Evolutionary conservation across 2,113 vertebrate genomes (phyloP).

Genomic region (Lagopus leucura): DNA sequence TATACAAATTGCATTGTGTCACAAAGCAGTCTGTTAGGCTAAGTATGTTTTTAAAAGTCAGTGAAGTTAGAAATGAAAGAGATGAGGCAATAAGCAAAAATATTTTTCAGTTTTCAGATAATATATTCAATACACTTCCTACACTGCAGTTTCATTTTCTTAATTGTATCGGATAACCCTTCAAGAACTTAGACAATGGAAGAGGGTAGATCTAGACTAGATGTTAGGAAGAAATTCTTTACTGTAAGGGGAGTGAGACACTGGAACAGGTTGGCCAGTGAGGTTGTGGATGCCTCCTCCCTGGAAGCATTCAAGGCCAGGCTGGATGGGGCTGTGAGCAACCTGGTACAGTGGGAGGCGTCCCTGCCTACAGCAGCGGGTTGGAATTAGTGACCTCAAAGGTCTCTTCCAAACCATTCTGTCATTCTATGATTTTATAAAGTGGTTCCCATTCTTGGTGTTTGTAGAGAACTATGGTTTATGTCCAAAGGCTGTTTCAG

Average conservation of each 20-base stretch:
- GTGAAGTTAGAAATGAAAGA: background rate
- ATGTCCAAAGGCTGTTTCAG: background rate
- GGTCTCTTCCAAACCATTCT: no score
- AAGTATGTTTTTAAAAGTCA: conserved; percentile 3
- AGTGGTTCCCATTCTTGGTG: background rate
- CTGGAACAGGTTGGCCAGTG: no score
- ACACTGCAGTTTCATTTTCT: background rate
- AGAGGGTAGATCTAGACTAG: no score
- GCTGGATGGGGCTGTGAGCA: no score
- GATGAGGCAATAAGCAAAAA: background rate
- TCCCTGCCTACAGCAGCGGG: no score
- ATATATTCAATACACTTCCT: background rate
- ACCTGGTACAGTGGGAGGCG: no score
- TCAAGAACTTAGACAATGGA: background rate
- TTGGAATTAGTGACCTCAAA: no score
- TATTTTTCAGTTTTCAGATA: background rate
- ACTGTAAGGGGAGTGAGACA: no score
- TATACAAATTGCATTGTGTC: background rate
- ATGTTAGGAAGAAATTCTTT: no score
- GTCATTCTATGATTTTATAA: background rate
- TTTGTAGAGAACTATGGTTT: background rate
- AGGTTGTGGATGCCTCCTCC: no score
- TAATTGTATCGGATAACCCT: background rate
- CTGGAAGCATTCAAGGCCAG: no score
- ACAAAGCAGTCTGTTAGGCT: background rate